Evolutionary conservation across 2,888 invertebrate species (phyloP).

Genomic region (Hirtodrosophila duncani): DNA sequence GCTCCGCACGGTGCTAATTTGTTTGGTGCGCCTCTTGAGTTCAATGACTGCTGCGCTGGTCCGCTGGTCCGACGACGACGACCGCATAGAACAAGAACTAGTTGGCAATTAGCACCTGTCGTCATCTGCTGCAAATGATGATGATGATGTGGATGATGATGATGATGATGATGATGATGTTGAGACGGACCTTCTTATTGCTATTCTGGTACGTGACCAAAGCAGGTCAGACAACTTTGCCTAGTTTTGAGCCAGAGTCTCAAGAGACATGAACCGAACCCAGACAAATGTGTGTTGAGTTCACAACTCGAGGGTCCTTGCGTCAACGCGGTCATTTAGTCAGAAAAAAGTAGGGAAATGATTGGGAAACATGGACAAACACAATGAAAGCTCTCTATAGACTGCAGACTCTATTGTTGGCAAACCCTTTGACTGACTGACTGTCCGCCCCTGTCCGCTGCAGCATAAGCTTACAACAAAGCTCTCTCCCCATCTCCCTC

Average conservation of each 20-base stretch:
- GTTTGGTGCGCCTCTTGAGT: conserved; percentile 32
- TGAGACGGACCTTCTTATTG: no score
- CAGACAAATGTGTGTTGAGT: no score
- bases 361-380: no score
- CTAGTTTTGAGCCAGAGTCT: conserved; percentile 3
- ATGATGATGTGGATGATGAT: conserved; percentile 15
- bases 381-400: no score
- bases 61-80: no score
- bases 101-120: conserved; percentile 64
- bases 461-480: no score
- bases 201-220: no score
- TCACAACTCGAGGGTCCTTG: conserved; percentile 1
- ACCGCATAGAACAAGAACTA: conserved; percentile 48
- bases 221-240: conserved; percentile 29
- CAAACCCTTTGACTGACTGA: neutral
- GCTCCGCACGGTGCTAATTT: conserved; percentile 39
- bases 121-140: conserved; percentile 8
- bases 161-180: conserved; percentile 2
- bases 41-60: conserved; percentile 52
- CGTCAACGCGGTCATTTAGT: conserved; percentile 30
- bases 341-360: conserved; percentile 26
- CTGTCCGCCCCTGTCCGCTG: neutral
- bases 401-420: conserved; percentile 30
- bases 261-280: conserved; percentile 1
- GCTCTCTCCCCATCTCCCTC: neutral